Base-by-base conservation (phyloP, 2,113 vertebrate genomes). In the Pristiophorus japonicus region DNA sequence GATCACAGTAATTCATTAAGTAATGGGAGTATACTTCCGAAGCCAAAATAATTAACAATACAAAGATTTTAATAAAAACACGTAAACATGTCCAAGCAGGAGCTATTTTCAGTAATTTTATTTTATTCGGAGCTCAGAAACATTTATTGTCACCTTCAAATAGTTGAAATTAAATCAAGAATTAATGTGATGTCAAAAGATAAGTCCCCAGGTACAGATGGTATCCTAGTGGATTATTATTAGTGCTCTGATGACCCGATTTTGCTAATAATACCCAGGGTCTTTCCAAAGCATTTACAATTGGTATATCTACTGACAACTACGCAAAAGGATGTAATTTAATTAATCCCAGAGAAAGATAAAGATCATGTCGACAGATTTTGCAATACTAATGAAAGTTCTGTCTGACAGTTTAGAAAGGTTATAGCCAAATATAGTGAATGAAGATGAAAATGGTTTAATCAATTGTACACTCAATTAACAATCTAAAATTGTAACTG, bases 61-160 rank as follows among this genome's bases (percentile, higher is more conserved):
- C 55, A 62, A 42, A 93, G 62, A 27, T 63, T 65, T 93, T 65
- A 93, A 93, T 38, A 65, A 93, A 93, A 93, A 20, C n/a, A 42
- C 3, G 0, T 3, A 94, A 90, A 30, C 24, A 27, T 90, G 27
- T 30, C 14, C 27, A 59, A 90, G 34, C 51, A 30, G 51, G 38
- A 11, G 16, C 62, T 90, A 62, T 51, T 75, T 59, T 16, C 30
- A 87, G 45, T 47, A 47, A 27, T 87, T 81, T 42, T 14, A 11
- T 34, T 34, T 59, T n/a, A n/a, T 12, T 90, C 12, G 1, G 55
- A 90, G 34, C 30, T 59, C 10, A 34, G n/a, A n/a, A 18, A 59
- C 8, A 90, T 90, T 90, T 90, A 55, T 55, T 59, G 47, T 34
- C 16, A 30, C 4, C 47, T 88, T 88, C 47, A 88, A 88, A 88